Evolutionary conservation across 2,113 vertebrate genomes (phyloP), one percentile per base, ranked within the genome.

Genomic region (Fregetta grallaria): DNA sequence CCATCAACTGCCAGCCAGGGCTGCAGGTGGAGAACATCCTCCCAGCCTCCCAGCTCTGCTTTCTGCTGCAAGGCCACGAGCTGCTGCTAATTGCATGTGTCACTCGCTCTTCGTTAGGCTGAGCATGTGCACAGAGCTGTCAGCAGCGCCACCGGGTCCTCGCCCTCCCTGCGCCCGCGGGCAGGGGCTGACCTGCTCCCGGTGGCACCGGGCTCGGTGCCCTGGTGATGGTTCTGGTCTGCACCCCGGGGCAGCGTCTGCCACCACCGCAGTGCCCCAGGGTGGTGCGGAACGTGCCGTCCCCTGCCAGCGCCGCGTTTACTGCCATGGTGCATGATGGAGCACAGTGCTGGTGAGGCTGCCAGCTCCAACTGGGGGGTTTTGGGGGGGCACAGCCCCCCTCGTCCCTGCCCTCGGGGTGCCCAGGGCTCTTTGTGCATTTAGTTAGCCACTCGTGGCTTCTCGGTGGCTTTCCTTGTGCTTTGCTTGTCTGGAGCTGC

Each of bases 281-380:
- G 8, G 20, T 11, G 16, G 11, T 10, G 44, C 8, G 9, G 58
- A 44, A 15, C 3, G 3, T 30, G 53, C 38, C 13, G 18, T 27
- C 45, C 55, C 45, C 61, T 30, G 34, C 53, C 73, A 75, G 42
- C 7, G 6, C 6, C 17, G 5, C 10, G 1, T 52, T 63, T 45
- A 2, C 42, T 1, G 20, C 11, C 49, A 15, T 13, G 6, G 4
- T 8, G 8, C 1, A 0, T 6, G 67, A 49, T 19, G 72, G 72
- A 38, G 16, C 13, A 1, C 25, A 10, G 52, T 20, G 36, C 56
- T 32, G 42, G 16, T 3, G 10, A 6, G 30, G 80, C 58, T 80
- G 38, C 58, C 52, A 27, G 45, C 72, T 66, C 40, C 34, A 4
- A 3, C 12, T 9, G 3, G 22, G 22, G 32, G 27, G 6, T 10